These are phyloP conservation scores for Phaethornis superciliosus DNA, from an alignment of 2,113 vertebrate genomes.

Conservation along the genomic window DNA sequence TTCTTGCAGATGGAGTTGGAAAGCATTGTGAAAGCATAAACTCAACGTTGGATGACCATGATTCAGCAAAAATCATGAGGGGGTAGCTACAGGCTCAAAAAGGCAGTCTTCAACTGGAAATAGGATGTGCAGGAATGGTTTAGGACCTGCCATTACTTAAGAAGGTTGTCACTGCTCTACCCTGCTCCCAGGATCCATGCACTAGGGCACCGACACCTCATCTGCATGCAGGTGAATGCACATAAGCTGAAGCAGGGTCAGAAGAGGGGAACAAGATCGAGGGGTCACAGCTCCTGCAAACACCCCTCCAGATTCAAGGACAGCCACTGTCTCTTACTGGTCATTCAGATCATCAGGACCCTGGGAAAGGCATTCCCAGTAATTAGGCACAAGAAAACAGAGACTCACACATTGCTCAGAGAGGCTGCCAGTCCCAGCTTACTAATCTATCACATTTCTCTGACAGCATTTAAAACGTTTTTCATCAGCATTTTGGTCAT, in stretches of 20 bases:
- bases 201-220: accelerated
- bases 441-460: background rate
- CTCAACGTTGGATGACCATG: background rate
- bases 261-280: background rate
- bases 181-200: background rate
- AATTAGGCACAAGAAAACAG: background rate
- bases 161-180: background rate
- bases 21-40: conserved; percentile 5
- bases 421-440: background rate
- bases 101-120: background rate
- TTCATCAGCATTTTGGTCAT: background rate
- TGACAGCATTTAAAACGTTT: conserved; percentile 4
- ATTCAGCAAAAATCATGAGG: conserved; percentile 28
- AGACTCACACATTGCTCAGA: background rate
- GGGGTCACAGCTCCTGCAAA: accelerated
- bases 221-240: background rate
- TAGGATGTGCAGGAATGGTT: background rate
- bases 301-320: background rate
- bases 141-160: background rate
- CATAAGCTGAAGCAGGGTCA: background rate
- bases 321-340: background rate
- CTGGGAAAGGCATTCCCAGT: background rate
- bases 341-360: background rate
- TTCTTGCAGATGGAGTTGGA: background rate
- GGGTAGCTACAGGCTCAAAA: background rate